A percentile compares a stretch with the other conserved stretches of the same genome.
Conservation (phyloP, 2,797 vertebrate genomes). For the Tinamus major region DNA sequence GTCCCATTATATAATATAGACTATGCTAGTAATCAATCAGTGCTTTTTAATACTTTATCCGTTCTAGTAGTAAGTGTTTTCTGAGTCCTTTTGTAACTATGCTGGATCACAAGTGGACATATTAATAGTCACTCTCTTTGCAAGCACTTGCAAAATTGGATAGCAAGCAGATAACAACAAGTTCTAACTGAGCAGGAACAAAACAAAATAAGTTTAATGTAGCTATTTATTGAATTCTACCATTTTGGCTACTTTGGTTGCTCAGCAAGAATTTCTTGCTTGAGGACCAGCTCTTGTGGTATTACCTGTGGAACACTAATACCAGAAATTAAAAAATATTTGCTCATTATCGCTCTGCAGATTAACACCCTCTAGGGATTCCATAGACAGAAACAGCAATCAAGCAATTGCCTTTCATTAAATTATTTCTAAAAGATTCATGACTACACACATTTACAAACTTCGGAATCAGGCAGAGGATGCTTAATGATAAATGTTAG, state of each 20-base stretch:
- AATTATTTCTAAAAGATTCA: slow-evolving; percentile 6
- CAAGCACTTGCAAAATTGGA: neutral
- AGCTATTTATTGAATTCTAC: neutral
- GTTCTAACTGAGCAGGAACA: neutral
- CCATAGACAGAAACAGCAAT: neutral
- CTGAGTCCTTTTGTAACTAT: neutral
- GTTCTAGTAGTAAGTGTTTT: neutral
- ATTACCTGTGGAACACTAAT: neutral
- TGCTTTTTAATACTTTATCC: neutral
- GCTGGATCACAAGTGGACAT: neutral
- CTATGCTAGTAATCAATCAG: neutral
- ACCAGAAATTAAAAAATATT: slow-evolving; percentile 17
- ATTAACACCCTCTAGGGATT: neutral
- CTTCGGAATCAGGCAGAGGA: neutral
- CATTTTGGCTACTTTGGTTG: neutral
- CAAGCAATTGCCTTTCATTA: slow-evolving; percentile 10
- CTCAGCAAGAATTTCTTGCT: neutral
- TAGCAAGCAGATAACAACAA: rapidly evolving
- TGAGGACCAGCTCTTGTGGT: neutral
- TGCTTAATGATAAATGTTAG: neutral
- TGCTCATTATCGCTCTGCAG: slow-evolving; percentile 4
- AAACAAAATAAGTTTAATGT: neutral
- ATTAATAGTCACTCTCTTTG: neutral
- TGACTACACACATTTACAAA: neutral
- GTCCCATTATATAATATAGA: neutral